A percentile compares a stretch with the other conserved stretches of the same genome.
These are phyloP conservation scores for Halictus quadricinctus DNA, from an alignment of 2,888 invertebrate species.

Conservation along the genomic window DNA sequence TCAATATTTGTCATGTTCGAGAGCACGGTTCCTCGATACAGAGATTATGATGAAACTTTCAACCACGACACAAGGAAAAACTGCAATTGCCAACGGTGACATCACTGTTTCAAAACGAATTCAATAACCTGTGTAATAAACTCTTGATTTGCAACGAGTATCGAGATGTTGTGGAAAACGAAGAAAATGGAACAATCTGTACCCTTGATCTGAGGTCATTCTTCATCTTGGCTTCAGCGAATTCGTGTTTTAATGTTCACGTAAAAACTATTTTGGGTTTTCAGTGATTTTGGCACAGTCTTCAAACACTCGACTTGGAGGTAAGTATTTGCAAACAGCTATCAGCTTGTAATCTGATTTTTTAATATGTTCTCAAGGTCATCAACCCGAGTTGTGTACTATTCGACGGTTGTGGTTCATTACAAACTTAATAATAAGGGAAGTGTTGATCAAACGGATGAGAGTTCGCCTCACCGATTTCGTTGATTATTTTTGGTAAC, in stretches of 20 bases:
- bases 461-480: too few species aligned
- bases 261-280: not conserved
- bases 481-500: too few species aligned
- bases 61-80: too few species aligned
- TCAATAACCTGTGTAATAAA: not conserved
- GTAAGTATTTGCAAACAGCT: not conserved
- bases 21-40: not conserved
- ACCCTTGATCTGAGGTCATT: not conserved
- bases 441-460: too few species aligned
- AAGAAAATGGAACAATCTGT: not conserved
- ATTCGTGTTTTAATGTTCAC: not conserved
- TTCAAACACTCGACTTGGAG: not conserved
- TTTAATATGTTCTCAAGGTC: not conserved
- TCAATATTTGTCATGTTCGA: not conserved
- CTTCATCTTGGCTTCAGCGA: not conserved
- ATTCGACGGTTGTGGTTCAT: too few species aligned
- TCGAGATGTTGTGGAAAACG: not conserved
- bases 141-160: not conserved
- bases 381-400: not conserved
- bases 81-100: not conserved
- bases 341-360: not conserved
- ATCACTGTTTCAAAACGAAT: not conserved
- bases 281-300: too few species aligned
- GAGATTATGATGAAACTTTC: not conserved
- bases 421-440: too few species aligned